Evolutionary conservation across 2,797 vertebrate genomes (phyloP).

Genomic region (Melanotaenia pygmaea): DNA sequence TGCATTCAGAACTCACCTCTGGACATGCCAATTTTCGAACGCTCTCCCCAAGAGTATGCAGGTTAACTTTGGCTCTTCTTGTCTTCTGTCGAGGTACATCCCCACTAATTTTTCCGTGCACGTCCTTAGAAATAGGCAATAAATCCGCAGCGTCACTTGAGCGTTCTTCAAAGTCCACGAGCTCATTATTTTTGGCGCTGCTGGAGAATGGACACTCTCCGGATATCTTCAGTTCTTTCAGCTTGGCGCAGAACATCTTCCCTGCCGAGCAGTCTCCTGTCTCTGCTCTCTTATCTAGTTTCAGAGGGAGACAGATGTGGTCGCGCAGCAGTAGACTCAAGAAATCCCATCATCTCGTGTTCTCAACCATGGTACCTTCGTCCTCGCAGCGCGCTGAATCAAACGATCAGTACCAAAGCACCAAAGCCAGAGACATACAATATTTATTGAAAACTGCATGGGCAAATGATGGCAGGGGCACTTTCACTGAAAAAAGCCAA

Average conservation of each 20-base stretch:
- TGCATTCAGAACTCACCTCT: constrained; percentile 85
- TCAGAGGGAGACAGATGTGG: constrained; percentile 55
- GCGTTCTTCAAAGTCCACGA: constrained; percentile 83
- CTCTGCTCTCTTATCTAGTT: constrained; percentile 57
- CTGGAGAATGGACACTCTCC: constrained; percentile 96
- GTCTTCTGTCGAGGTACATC: constrained; percentile 86
- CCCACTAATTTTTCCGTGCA: constrained; percentile 79
- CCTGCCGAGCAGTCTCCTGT: constrained; percentile 23
- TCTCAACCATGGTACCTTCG: constrained; percentile 53
- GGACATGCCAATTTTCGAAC: constrained; percentile 95
- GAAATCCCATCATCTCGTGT: constrained; percentile 71
- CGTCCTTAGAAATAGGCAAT: constrained; percentile 84
- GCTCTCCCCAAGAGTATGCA: constrained; percentile 95
- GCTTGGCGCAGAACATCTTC: constrained; percentile 96
- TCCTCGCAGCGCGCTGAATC: constrained; percentile 49
- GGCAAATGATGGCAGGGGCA: constrained; percentile 69
- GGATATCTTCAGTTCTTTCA: constrained; percentile 95
- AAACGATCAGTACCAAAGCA: constrained; percentile 64
- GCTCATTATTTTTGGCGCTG: constrained; percentile 80
- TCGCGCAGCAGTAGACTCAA: constrained; percentile 59
- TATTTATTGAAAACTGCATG: constrained; percentile 77
- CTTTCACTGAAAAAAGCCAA: constrained; percentile 76
- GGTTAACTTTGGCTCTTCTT: constrained; percentile 91
- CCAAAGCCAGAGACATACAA: constrained; percentile 65
- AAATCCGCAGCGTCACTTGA: constrained; percentile 71